Base-by-base conservation (phyloP, 2,113 vertebrate species). In the Eptatretus burgeri region DNA sequence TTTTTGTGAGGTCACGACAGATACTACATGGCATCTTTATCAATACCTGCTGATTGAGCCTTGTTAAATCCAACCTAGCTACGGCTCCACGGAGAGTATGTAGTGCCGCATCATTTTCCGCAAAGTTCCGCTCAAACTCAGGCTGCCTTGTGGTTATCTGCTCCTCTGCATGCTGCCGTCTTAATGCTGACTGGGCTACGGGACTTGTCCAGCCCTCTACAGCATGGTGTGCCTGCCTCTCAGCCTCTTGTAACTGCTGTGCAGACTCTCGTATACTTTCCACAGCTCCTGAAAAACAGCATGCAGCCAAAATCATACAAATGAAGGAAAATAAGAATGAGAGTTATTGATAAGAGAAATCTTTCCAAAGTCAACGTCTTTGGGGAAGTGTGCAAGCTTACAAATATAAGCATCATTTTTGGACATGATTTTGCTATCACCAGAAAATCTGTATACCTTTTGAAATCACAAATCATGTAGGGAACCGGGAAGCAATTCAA, bases 51-150 rank as follows among this genome's bases (percentile, higher is more conserved):
- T 82, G 69, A 1, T 80, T 81, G 2, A 78, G 73, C 1, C 74
- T 74, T 0, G 82, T 77, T 11, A 91, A 78, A 67, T 94, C 84
- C 67, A 98, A 74, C 66, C 78, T 83, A 68, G 93, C 82, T 63
- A 94, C 77, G 68, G 85, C 80, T 64, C 80, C 82, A 1, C 85
- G 86, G 1, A 98, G 77, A 64, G 88, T 78, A 62, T 94, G 87
- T 67, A 98, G 73, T 17, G 75, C 79, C 62, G 78, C 81, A 0
- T 81, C 76, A 68, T 85, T 81, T 63, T 86, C 80, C 64, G 79
- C 76, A 64, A 91, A 82, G 16, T 72, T 78, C 63, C 73, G 74
- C 67, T 73, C 73, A 71, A 89, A 88, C 66, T 74, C 72, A 1
- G 76, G 71, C 66, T 74, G 77, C 52, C 66, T 81, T 64, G 77